Evolutionary conservation across 2,888 invertebrate genomes (phyloP), one percentile per base, ranked within the genome.

Genomic region (Galerucella calmariensis): DNA sequence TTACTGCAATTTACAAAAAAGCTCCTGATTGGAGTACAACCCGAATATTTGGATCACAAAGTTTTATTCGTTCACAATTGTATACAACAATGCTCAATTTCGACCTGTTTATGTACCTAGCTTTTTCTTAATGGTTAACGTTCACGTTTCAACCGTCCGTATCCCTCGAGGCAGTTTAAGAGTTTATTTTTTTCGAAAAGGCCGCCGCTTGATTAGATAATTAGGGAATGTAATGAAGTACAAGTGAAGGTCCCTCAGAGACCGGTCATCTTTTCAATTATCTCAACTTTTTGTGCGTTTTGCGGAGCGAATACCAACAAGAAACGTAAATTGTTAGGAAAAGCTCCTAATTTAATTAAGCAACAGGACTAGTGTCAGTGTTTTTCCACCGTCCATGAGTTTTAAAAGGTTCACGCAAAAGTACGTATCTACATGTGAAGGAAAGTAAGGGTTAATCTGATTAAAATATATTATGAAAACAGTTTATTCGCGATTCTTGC

Each of bases 231-330:
- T 71, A 71, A 71, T 71, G 71, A 65, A 71, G 71, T 65, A 71
- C 71, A 71, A 71, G 71, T 71, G 35, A 71, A 71, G 48, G 71
- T 71, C 66, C 71, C 71, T 65, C 44, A 16, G 71, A 56, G 71
- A 58, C 56, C 71, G 71, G 71, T 71, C 71, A 71, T 71, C 71
- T 71, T 66, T 71, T 66, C 71, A 71, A 71, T 71, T 71, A 71
- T 71, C 71, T 71, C 66, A 58, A 71, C 66, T 65, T 66, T 71
- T 69, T 66, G 44, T 35, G 41, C 53, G 24, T 65, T 71, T 71
- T 66, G 65, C 44, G 65, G 4, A 2, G 14, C 20, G 71, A 65
- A 71, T 65, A 71, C 35, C 16, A 66, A 66, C 24, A 20, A 56
- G 56, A 27, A 35, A 71, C 59, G 58, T 56, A 65, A 56, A 65